Base-by-base conservation (phyloP, 2,797 vertebrate genomes). In the Chelon auratus region DNA sequence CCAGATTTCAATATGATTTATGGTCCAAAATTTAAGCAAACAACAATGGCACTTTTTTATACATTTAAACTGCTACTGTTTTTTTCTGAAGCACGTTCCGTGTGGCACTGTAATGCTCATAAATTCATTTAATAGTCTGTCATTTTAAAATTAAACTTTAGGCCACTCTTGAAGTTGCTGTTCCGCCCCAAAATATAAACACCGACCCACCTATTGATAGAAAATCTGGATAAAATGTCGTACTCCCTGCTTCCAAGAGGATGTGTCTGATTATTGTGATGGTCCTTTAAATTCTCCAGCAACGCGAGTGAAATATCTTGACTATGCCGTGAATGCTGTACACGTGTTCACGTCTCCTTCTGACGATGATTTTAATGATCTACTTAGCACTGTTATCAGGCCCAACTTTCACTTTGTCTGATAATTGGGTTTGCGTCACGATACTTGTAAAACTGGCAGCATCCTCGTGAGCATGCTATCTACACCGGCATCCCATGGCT, bases 1-100 rank as follows among this genome's bases (percentile, higher is more conserved):
- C 58, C 58, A 52, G 85, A 82, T 78, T 84, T 88, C 78, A 61
- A 62, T 42, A 17, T 72, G 74, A 90, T 89, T 83, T 87, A 82
- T 85, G 73, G 57, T 42, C 42, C 42, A 40, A 36, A 71, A 69
- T 73, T 67, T 64, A 54, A 67, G 48, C 37, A 74, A 81, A 80
- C 64, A 55, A 3, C 20, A 24, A n/a, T 17, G 42, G 50, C 4
- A 1, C 26, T n/a, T 47, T 56, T 68, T 60, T 50, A 66, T 60
- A 56, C 51, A 57, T 72, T 75, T 59, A 53, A 33, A 42, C 3
- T 52, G 22, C 52, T 61, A 13, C 30, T 55, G n/a, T 54, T 33
- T 24, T 15, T 1, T 26, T 39, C 24, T 47, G 33, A n/a, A 5
- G 33, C 15, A 33, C 43, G 11, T 20, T 43, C 4, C 30, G 22